These are phyloP conservation scores for Drosophila affinis DNA, from an alignment of 2,888 invertebrate genomes.

Conservation along the genomic window DNA sequence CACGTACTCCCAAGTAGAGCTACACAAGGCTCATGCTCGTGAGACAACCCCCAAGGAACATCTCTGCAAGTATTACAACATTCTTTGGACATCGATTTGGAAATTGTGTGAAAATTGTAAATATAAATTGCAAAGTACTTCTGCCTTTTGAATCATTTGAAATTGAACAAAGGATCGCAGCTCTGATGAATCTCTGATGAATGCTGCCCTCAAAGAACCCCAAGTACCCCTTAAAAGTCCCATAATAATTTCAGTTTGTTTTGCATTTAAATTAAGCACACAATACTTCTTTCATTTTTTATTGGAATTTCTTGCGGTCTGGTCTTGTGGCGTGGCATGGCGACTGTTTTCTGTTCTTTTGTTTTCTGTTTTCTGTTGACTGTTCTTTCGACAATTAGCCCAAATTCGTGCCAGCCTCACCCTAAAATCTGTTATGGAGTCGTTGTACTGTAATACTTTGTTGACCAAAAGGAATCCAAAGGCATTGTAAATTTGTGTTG, in stretches of 20 bases:
- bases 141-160: neutral
- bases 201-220: neutral
- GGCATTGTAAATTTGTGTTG: conserved; percentile 37
- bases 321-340: too few relatives aligned
- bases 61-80: too few relatives aligned
- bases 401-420: conserved; percentile 38
- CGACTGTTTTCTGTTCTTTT: conserved; percentile 7
- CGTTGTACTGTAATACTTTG: conserved; percentile 38
- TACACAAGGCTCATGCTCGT: too few relatives aligned
- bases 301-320: conserved; percentile 7
- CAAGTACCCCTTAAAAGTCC: neutral
- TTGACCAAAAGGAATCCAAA: conserved; percentile 41
- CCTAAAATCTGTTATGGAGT: conserved; percentile 32
- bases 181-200: conserved; percentile 16
- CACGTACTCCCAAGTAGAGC: too few relatives aligned
- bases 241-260: conserved; percentile 7
- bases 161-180: neutral
- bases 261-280: conserved; percentile 8
- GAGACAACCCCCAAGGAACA: too few relatives aligned
- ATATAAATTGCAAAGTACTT: too few relatives aligned
- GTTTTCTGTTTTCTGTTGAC: conserved; percentile 1
- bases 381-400: conserved; percentile 22
- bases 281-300: neutral
- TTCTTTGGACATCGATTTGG: too few relatives aligned
- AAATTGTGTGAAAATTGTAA: too few relatives aligned